Conservation (phyloP, 64 coral and sea anemone species). For the Dendronephthya gigantea region DNA sequence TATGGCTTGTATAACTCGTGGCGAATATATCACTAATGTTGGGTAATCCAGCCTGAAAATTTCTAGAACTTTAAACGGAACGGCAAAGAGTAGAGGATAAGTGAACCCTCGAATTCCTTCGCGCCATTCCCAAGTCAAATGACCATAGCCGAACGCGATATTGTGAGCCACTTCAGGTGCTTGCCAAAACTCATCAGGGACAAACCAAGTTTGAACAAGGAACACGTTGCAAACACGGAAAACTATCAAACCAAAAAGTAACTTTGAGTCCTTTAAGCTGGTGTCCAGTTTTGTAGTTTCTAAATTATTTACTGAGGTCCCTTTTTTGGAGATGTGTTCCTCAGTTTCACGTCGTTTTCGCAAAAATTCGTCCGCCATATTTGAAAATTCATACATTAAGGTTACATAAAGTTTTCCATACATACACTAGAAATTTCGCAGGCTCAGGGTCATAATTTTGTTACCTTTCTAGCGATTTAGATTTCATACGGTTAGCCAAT, state of each 20-base stretch:
- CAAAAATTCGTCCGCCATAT: background rate
- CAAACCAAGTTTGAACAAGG: constrained; percentile 62
- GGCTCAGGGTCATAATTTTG: no score
- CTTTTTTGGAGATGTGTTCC: background rate
- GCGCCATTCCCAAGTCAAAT: constrained; percentile 92
- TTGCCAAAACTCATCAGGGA: constrained; percentile 96
- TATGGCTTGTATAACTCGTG: constrained; percentile 51
- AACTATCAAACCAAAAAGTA: constrained; percentile 28
- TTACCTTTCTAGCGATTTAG: no score
- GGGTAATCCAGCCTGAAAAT: constrained; percentile 45
- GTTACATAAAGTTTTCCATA: no score
- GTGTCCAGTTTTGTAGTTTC: background rate
- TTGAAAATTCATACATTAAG: no score
- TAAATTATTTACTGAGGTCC: background rate
- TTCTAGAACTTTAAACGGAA: constrained; percentile 44
- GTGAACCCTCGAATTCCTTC: constrained; percentile 70
- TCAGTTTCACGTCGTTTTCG: background rate
- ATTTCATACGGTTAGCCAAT: no score
- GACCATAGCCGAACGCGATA: constrained; percentile 73
- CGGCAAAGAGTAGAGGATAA: constrained; percentile 63
- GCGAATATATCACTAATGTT: constrained; percentile 37
- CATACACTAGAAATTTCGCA: no score
- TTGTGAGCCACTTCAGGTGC: constrained; percentile 85
- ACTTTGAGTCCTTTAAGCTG: background rate
- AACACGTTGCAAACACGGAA: constrained; percentile 65